These are phyloP conservation scores for Brotula barbata DNA, from an alignment of 2,797 vertebrate species.

Conservation along the genomic window DNA sequence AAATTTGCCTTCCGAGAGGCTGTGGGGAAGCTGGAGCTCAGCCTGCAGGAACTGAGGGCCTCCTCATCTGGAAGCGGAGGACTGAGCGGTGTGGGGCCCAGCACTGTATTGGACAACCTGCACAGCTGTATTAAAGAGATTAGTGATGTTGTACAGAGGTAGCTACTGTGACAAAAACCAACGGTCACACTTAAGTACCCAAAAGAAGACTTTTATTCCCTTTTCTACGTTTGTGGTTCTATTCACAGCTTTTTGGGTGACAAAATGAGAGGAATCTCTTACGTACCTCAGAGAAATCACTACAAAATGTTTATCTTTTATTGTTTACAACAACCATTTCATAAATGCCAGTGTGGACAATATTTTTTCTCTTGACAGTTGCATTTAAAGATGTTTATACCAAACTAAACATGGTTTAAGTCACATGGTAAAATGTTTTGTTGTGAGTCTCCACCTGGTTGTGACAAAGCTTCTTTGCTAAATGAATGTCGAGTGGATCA, in stretches of 20 bases:
- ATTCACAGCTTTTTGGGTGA: conserved; percentile 60
- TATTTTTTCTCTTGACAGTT: conserved; percentile 74
- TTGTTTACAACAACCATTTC: conserved; percentile 93
- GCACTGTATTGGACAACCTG: conserved; percentile 93
- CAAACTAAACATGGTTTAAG: conserved; percentile 64
- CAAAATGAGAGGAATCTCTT: conserved; percentile 64
- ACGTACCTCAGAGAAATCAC: conserved; percentile 92
- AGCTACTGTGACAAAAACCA: conserved; percentile 78
- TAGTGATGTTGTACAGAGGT: conserved; percentile 99
- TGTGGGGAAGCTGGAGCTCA: conserved; percentile 96
- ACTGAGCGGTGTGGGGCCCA: conserved; percentile 76
- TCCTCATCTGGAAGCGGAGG: conserved; percentile 84
- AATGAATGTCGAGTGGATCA: conserved; percentile 63
- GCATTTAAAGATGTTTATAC: conserved; percentile 73
- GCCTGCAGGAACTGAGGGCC: conserved; percentile 96
- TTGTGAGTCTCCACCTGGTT: conserved; percentile 41
- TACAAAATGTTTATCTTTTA: conserved; percentile 72
- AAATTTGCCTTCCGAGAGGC: conserved; percentile 99
- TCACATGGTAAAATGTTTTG: conserved; percentile 43
- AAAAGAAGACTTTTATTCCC: conserved; percentile 51
- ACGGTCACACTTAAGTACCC: conserved; percentile 34
- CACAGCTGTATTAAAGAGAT: conserved; percentile 97
- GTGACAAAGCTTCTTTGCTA: conserved; percentile 46
- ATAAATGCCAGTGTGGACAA: conserved; percentile 74
- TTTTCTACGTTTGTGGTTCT: conserved; percentile 54